These are phyloP conservation scores for Phalangium opilio DNA, from an alignment of 2,888 invertebrate species.

Conservation along the genomic window DNA sequence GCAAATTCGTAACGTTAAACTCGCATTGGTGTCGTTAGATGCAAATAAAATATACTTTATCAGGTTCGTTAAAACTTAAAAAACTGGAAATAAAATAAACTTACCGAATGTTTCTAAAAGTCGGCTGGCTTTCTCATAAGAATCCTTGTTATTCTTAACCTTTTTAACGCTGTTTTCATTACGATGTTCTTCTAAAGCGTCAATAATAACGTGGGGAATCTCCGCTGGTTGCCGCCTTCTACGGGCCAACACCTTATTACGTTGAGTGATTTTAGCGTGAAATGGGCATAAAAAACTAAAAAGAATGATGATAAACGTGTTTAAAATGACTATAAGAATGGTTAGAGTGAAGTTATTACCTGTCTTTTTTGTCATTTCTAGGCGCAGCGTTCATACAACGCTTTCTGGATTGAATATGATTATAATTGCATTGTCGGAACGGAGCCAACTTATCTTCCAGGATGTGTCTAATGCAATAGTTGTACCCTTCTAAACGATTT, in stretches of 20 bases:
- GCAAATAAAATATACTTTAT: no score
- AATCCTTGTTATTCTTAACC: no score
- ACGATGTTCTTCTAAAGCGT: constrained; percentile 46
- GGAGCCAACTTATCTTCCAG: constrained; percentile 67
- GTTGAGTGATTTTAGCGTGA: constrained; percentile 48
- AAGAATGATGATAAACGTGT: no score
- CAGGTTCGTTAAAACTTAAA: no score
- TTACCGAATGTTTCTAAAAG: no score
- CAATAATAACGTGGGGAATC: constrained; percentile 48
- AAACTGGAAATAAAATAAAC: no score
- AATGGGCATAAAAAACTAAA: constrained; percentile 47
- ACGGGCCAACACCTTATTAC: constrained; percentile 44
- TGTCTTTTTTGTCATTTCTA: constrained; percentile 52
- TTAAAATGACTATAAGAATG: no score
- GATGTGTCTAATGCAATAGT: constrained; percentile 67
- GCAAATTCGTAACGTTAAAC: constrained; percentile 32
- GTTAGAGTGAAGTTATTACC: constrained; percentile 30
- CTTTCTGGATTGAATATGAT: constrained; percentile 49
- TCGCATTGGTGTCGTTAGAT: no score
- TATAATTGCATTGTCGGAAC: constrained; percentile 60
- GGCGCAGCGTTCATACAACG: constrained; percentile 64
- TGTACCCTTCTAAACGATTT: constrained; percentile 47
- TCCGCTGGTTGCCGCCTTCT: constrained; percentile 46
- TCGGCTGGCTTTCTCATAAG: no score
- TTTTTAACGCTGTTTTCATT: constrained; percentile 28